Conservation (phyloP, 2,797 vertebrate genomes). For the Halcyon leucocephala region DNA sequence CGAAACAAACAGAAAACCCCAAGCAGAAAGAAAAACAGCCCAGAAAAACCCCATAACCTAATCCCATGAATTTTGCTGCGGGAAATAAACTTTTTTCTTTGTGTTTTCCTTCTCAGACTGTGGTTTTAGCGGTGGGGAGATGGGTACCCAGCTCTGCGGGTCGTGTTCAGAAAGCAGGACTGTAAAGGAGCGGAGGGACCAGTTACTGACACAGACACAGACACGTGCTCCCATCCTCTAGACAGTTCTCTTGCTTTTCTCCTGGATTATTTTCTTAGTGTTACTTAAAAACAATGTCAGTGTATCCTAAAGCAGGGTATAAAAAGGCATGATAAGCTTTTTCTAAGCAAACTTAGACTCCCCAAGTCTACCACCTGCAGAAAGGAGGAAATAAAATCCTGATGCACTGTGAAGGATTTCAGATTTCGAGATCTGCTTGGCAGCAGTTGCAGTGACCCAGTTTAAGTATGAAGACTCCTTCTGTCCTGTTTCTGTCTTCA, state of each 20-base stretch:
- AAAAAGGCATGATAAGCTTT: neutral
- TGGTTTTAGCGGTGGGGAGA: neutral
- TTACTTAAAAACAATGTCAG: neutral
- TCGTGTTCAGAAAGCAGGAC: neutral
- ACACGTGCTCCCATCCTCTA: too few species aligned
- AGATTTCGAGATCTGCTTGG: neutral
- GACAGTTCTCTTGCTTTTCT: neutral
- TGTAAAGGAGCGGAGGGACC: neutral
- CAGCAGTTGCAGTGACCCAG: neutral
- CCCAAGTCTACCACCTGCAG: too few species aligned
- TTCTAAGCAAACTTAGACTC: neutral
- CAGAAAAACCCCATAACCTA: neutral
- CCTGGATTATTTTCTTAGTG: neutral
- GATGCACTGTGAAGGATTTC: neutral
- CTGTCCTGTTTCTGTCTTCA: neutral
- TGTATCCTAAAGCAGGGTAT: neutral
- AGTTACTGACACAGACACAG: neutral
- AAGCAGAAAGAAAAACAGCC: neutral
- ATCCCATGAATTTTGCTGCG: neutral
- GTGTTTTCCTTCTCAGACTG: fast-evolving
- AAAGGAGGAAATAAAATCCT: neutral
- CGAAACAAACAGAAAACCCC: too few species aligned
- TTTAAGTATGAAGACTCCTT: neutral
- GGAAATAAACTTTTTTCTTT: neutral
- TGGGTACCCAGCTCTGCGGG: neutral